These are phyloP conservation scores for Monoplex corrugatus DNA, from an alignment of 2,888 invertebrate genomes.

Conservation along the genomic window DNA sequence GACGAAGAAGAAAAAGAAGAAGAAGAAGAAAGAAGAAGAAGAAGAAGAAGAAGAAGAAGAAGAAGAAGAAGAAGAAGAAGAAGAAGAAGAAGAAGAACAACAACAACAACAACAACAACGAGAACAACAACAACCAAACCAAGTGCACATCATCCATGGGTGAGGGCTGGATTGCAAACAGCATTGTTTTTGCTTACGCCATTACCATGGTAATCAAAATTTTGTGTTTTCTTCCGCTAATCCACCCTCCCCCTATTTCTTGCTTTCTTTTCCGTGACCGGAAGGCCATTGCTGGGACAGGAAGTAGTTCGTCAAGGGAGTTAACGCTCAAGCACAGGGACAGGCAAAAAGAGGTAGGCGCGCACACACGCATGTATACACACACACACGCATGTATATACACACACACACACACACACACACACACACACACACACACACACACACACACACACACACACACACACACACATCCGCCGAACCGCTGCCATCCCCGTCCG, in stretches of 20 bases:
- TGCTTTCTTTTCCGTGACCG: too few relatives aligned
- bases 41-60: neutral
- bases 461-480: neutral
- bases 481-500: neutral
- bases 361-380: conserved; percentile 17
- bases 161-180: too few relatives aligned
- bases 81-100: neutral
- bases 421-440: neutral
- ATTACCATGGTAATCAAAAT: too few relatives aligned
- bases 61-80: neutral
- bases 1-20: neutral
- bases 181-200: too few relatives aligned
- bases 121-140: too few relatives aligned
- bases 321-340: neutral
- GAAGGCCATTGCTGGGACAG: too few relatives aligned
- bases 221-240: too few relatives aligned
- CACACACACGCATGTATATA: neutral
- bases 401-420: neutral
- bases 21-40: neutral
- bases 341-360: neutral
- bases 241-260: too few relatives aligned
- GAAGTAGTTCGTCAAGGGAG: too few relatives aligned
- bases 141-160: too few relatives aligned
- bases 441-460: conserved; percentile 2
- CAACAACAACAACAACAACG: neutral